phyloP scores from a whole-genome alignment of 1,140 invertebrate genomes.

The Cotesia glomerata region DNA sequence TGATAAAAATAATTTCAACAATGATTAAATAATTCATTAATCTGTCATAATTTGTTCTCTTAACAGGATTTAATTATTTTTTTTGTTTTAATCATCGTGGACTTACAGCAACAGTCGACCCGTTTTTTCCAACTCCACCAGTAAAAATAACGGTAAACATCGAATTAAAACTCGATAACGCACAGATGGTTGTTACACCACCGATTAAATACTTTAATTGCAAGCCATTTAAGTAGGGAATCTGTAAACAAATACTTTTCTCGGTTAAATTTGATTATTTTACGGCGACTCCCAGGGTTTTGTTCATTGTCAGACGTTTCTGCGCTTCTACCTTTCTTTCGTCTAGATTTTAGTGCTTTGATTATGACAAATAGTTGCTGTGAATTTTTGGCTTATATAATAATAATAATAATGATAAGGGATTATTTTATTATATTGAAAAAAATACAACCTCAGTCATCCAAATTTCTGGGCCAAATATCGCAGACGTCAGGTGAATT shows the following conservation, averaged over 20 bases:
- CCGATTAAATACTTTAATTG: slow-evolving; percentile 77
- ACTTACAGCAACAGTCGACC: slow-evolving; percentile 88
- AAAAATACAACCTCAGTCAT: slow-evolving; percentile 72
- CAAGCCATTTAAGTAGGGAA: slow-evolving; percentile 68
- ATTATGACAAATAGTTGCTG: too few species aligned
- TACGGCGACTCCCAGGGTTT: slow-evolving; percentile 24
- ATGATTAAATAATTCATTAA: too few species aligned
- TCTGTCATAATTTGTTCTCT: too few species aligned
- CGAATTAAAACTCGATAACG: slow-evolving; percentile 71
- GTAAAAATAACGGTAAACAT: slow-evolving; percentile 82
- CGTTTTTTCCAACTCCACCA: slow-evolving; percentile 96
- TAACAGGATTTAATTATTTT: background rate
- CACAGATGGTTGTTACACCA: slow-evolving; percentile 73
- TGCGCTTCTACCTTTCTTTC: background rate
- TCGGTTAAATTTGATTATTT: slow-evolving; percentile 49
- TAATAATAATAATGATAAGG: slow-evolving; percentile 33
- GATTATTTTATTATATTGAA: slow-evolving; percentile 40
- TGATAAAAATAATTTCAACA: too few species aligned
- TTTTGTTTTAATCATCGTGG: background rate
- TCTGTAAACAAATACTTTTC: slow-evolving; percentile 59
- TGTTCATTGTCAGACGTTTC: slow-evolving; percentile 14
- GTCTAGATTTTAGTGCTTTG: background rate
- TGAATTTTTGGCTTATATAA: background rate
- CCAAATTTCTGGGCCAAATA: slow-evolving; percentile 89
- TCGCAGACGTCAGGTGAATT: slow-evolving; percentile 86